A percentile compares a stretch with the other conserved stretches of the same genome.
These are phyloP conservation scores for Rallus crepitans DNA, from an alignment of 2,797 vertebrate genomes.

Conservation along the genomic window DNA sequence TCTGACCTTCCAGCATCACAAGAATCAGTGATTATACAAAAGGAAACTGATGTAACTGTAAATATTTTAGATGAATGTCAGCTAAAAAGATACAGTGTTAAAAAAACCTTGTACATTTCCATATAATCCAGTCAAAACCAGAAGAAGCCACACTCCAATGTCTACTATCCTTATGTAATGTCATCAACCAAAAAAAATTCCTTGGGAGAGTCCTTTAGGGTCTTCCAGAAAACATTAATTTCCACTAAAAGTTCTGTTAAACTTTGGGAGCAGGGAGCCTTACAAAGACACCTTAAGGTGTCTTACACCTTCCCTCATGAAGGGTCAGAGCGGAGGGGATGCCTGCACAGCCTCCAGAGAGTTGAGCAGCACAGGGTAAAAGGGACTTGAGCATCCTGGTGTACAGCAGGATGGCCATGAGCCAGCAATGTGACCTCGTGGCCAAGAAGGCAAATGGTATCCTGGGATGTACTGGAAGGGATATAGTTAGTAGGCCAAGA, in stretches of 20 bases:
- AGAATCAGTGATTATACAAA: not conserved
- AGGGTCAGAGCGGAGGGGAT: not conserved
- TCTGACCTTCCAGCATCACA: not conserved
- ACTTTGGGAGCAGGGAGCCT: not conserved
- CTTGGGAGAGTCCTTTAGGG: not conserved
- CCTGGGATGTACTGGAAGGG: too few relatives aligned
- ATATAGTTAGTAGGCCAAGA: too few relatives aligned
- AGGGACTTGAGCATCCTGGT: too few relatives aligned
- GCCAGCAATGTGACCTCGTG: too few relatives aligned
- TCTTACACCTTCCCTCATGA: not conserved
- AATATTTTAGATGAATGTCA: not conserved
- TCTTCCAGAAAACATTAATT: not conserved
- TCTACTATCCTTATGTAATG: not conserved
- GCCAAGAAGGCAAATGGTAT: too few relatives aligned
- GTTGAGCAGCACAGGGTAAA: not conserved
- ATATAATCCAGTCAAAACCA: rapidly evolving
- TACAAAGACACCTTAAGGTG: not conserved
- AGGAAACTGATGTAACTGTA: not conserved
- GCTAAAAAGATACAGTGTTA: not conserved
- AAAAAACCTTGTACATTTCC: not conserved
- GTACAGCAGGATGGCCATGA: too few relatives aligned
- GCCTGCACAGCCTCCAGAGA: not conserved
- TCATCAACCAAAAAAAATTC: not conserved
- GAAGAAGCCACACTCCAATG: not conserved
- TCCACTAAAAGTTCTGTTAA: not conserved